These are phyloP conservation scores for Cantharis rustica DNA, from an alignment of 2,888 invertebrate species.

Conservation along the genomic window DNA sequence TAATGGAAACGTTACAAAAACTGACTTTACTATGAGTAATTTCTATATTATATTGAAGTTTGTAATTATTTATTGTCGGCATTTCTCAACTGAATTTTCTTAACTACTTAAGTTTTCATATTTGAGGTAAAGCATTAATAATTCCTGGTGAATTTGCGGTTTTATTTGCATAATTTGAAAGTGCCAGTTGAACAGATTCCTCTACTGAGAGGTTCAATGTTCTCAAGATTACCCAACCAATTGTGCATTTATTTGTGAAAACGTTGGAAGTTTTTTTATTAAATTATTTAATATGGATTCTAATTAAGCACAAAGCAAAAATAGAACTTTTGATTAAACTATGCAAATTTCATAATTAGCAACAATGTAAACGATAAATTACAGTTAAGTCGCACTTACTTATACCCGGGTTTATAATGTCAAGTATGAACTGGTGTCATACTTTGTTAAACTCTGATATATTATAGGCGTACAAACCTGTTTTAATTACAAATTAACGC, in stretches of 20 bases:
- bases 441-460: neutral
- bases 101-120: constrained; percentile 6
- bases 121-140: constrained; percentile 1
- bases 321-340: neutral
- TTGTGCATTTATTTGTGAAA: neutral
- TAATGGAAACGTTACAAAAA: neutral
- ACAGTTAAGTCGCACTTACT: neutral
- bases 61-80: neutral
- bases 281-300: neutral
- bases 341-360: neutral
- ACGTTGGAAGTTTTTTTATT: neutral
- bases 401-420: neutral
- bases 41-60: neutral
- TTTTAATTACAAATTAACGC: neutral
- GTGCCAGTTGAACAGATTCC: constrained; percentile 4
- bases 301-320: neutral
- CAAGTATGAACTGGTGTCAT: neutral
- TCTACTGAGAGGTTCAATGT: constrained; percentile 1
- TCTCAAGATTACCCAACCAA: constrained; percentile 1
- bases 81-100: neutral
- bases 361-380: neutral
- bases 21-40: no score
- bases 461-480: neutral
- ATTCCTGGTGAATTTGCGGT: constrained; percentile 7
- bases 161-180: constrained; percentile 13